Conservation (phyloP, 2,888 invertebrate genomes). For the Volucella zonaria region DNA sequence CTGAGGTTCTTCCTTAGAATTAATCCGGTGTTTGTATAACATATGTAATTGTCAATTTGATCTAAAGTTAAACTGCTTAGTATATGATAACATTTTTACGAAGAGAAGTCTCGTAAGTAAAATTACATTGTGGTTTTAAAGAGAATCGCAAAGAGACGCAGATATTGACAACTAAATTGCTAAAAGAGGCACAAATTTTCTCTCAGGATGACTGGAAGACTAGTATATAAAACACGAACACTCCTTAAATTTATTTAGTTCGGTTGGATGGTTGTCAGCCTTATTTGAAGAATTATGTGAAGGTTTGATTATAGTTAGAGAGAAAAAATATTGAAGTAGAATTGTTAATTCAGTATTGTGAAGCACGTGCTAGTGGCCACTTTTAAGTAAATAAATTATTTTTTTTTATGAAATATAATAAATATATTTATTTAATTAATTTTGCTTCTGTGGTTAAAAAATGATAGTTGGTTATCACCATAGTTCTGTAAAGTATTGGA, state of each 20-base stretch:
- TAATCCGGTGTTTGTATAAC: too few relatives aligned
- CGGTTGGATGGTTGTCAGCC: not conserved
- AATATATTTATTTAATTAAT: not conserved
- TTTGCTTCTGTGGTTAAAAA: slow-evolving; percentile 17
- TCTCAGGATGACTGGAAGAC: slow-evolving; percentile 1
- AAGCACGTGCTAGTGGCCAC: not conserved
- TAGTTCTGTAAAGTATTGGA: slow-evolving; percentile 16
- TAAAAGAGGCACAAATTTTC: too few relatives aligned
- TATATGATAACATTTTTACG: not conserved
- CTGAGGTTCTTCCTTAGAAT: too few relatives aligned
- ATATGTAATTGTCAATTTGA: too few relatives aligned
- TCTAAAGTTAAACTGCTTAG: not conserved
- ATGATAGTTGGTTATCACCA: slow-evolving; percentile 47
- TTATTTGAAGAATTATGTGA: not conserved
- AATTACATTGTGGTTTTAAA: too few relatives aligned
- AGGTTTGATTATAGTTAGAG: not conserved
- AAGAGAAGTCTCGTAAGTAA: not conserved
- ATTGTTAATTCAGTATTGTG: not conserved
- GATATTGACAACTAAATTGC: not conserved
- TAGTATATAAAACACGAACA: not conserved
- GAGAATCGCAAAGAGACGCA: not conserved
- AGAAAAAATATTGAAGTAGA: not conserved
- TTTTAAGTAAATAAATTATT: not conserved
- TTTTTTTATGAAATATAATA: slow-evolving; percentile 6
- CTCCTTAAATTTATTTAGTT: slow-evolving; percentile 21